phyloP scores from a whole-genome alignment of 2,797 vertebrate species.

The Meda fulgida region DNA sequence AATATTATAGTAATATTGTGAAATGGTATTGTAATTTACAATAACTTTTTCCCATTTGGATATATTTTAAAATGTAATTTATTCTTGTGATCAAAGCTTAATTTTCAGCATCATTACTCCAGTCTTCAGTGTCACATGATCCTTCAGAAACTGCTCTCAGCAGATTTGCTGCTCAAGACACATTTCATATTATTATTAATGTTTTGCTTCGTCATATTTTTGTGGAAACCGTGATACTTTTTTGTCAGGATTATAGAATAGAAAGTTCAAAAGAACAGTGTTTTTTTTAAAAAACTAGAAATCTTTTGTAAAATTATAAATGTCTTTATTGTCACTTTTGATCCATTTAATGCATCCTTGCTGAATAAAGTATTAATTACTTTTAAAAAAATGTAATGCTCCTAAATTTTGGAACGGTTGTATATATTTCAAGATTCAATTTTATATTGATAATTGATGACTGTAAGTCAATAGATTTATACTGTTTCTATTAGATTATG shows the following conservation, averaged over 20 bases:
- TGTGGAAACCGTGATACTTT: too few species aligned
- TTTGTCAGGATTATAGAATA: too few species aligned
- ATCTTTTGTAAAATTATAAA: background rate
- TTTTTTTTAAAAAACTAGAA: too few species aligned
- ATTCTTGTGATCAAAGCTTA: background rate
- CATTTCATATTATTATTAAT: too few species aligned
- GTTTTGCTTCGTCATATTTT: too few species aligned
- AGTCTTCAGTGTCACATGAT: background rate
- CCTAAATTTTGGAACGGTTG: background rate
- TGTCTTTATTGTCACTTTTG: background rate
- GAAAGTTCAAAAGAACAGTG: too few species aligned
- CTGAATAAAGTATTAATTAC: background rate
- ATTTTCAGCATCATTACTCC: background rate
- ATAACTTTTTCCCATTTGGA: background rate
- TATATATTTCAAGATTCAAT: background rate
- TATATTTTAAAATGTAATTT: background rate
- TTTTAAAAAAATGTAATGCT: background rate
- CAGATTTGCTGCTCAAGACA: too few species aligned
- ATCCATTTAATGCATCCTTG: background rate
- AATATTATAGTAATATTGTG: background rate
- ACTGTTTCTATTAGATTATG: background rate
- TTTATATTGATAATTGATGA: background rate
- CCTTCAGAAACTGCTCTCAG: too few species aligned
- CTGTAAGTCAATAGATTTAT: background rate
- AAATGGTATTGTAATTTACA: background rate